phyloP scores from a whole-genome alignment of 2,797 vertebrate genomes.

The Onychomys torridus region DNA sequence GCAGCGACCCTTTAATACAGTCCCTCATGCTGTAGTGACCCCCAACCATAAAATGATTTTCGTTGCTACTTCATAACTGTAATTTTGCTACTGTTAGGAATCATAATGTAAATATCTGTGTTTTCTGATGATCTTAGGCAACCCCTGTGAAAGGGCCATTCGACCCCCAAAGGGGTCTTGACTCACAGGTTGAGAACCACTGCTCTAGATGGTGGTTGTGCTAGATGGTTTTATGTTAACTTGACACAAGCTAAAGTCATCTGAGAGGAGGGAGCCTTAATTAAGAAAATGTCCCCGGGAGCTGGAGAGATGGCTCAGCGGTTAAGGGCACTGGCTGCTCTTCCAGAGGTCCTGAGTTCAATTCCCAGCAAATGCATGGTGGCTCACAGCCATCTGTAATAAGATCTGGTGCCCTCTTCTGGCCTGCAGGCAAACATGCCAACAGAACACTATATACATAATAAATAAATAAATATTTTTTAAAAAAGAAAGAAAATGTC shows the following conservation, averaged over 20 bases:
- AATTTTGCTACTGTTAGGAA: background rate
- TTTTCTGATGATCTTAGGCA: background rate
- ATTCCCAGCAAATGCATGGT: too few species aligned
- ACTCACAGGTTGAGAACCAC: background rate
- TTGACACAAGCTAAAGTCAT: background rate
- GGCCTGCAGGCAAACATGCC: too few species aligned
- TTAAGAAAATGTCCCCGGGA: background rate
- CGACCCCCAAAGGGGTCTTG: background rate
- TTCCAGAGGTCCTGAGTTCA: too few species aligned
- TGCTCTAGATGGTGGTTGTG: background rate
- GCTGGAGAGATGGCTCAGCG: too few species aligned
- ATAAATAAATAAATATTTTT: too few species aligned
- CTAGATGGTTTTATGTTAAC: background rate
- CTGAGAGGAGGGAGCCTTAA: background rate
- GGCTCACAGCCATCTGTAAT: too few species aligned
- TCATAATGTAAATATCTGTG: too few species aligned
- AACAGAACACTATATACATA: too few species aligned
- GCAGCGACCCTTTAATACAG: background rate
- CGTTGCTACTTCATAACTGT: background rate
- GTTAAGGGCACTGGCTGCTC: too few species aligned
- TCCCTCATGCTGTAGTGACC: background rate
- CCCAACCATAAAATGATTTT: background rate
- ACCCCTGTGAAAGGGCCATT: background rate
- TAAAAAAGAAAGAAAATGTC: background rate
- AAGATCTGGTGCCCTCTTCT: too few species aligned